A percentile compares a stretch with the other conserved stretches of the same genome.
Evolutionary conservation across 2,113 vertebrate species (phyloP).

Genomic region (Triplophysa siluroides): DNA sequence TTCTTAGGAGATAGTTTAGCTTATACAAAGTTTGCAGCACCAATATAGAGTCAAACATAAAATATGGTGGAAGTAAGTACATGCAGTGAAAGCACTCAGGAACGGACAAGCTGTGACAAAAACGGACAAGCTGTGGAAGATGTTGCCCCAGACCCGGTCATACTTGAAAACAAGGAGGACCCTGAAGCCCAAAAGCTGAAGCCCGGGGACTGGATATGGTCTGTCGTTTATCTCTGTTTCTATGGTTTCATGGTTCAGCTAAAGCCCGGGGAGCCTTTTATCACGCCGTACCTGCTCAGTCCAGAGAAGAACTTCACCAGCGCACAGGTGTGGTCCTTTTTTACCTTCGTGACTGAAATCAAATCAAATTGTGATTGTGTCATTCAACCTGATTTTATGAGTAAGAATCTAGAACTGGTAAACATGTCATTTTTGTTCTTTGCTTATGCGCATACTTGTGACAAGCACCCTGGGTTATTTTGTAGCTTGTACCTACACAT

Average conservation of each 20-base stretch:
- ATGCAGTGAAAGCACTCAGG: not conserved
- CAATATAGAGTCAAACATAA: not conserved
- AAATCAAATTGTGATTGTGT: no score
- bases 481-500: not conserved
- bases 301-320: conserved; percentile 81
- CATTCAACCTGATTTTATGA: no score
- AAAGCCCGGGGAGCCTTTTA: conserved; percentile 86
- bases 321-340: conserved; percentile 69
- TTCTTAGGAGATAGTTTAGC: not conserved
- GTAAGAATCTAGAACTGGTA: no score
- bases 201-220: conserved; percentile 67
- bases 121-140: not conserved
- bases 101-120: not conserved
- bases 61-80: conserved; percentile 38
- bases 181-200: not conserved
- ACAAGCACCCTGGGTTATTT: no score
- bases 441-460: no score
- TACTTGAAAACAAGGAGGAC: not conserved
- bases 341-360: not conserved
- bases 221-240: conserved; percentile 81
- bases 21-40: not conserved
- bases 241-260: conserved; percentile 86
- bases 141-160: not conserved
- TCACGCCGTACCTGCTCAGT: conserved; percentile 83
- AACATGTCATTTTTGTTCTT: no score